Percentiles rank a stretch among this genome's conserved stretches.
These are phyloP conservation scores for Pelobates fuscus DNA, from an alignment of 2,113 vertebrate genomes.

Conservation along the genomic window DNA sequence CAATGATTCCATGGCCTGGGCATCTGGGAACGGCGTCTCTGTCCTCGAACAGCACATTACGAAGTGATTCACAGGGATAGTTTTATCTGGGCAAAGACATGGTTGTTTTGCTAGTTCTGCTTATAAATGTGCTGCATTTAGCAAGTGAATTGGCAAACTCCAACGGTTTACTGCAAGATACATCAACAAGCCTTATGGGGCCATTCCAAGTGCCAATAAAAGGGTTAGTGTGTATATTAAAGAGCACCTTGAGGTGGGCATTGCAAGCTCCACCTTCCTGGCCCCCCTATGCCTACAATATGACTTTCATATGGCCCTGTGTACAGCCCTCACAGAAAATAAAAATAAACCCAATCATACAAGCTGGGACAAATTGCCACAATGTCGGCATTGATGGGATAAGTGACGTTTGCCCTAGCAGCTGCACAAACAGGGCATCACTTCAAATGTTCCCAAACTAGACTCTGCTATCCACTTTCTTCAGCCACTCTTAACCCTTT, in stretches of 20 bases:
- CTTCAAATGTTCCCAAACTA: conserved; percentile 63
- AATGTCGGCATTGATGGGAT: conserved; percentile 62
- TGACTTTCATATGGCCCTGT: too few relatives aligned
- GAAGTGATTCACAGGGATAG: not conserved
- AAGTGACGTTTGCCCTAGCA: conserved; percentile 68
- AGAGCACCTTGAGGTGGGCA: not conserved
- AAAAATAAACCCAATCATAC: conserved; percentile 41
- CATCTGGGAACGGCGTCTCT: not conserved
- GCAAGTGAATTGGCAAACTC: too few relatives aligned
- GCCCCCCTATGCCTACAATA: not conserved
- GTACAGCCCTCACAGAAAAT: too few relatives aligned
- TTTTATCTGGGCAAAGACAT: not conserved
- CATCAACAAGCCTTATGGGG: not conserved
- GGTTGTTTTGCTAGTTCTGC: not conserved
- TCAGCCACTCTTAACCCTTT: not conserved
- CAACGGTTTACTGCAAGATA: not conserved
- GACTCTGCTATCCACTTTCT: conserved; percentile 56
- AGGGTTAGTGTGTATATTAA: not conserved
- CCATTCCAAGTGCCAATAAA: not conserved
- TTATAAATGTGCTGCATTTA: too few relatives aligned
- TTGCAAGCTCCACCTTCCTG: not conserved
- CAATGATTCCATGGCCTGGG: too few relatives aligned
- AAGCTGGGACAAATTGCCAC: conserved; percentile 61
- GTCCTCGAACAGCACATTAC: not conserved
- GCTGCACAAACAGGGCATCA: conserved; percentile 70